A percentile compares a stretch with the other conserved stretches of the same genome.
Evolutionary conservation across 2,888 invertebrate genomes (phyloP).

Genomic region (Stegana nigrithorax): DNA sequence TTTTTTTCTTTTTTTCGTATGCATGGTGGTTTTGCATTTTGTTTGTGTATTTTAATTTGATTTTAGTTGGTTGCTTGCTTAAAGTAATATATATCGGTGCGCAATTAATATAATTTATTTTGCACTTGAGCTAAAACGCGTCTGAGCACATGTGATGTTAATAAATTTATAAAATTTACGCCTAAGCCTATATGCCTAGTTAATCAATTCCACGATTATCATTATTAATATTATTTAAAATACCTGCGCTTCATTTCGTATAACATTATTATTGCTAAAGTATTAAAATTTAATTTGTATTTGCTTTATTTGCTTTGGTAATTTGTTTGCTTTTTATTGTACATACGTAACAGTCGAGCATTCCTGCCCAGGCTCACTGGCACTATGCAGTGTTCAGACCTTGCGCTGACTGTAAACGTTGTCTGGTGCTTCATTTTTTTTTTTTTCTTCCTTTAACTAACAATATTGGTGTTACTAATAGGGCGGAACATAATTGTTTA

Average conservation of each 20-base stretch:
- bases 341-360: neutral
- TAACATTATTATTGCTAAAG: too few relatives aligned
- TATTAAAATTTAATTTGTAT: slow-evolving; percentile 1
- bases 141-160: neutral
- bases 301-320: neutral
- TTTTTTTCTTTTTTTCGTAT: too few relatives aligned
- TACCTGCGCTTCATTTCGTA: slow-evolving; percentile 1
- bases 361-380: too few relatives aligned
- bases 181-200: neutral
- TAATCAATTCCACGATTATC: slow-evolving; percentile 12
- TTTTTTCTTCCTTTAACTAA: neutral
- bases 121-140: slow-evolving; percentile 8
- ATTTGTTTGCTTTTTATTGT: neutral
- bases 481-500: neutral
- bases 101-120: slow-evolving; percentile 10
- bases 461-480: too few relatives aligned
- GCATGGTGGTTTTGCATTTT: too few relatives aligned
- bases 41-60: too few relatives aligned
- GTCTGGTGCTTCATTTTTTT: too few relatives aligned
- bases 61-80: neutral
- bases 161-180: slow-evolving; percentile 5
- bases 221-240: neutral
- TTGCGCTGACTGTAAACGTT: too few relatives aligned
- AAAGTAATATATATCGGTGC: neutral
- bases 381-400: too few relatives aligned